phyloP scores from a whole-genome alignment of 2,888 invertebrate genomes.

The Eueremaeus valkanovi region DNA sequence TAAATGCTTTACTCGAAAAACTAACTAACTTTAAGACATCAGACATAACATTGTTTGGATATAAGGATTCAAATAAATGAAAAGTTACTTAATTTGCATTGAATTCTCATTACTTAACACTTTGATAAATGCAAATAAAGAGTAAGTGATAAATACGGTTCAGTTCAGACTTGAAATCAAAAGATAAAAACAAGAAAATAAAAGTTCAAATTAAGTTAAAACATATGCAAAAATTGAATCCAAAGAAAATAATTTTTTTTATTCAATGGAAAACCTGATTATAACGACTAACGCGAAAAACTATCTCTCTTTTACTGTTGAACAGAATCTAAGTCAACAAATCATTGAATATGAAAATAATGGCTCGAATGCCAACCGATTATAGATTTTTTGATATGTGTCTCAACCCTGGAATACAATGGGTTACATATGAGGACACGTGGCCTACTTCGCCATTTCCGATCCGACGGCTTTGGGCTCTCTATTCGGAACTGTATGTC shows the following conservation, averaged over 20 bases:
- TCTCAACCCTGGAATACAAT: background rate
- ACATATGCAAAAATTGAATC: background rate
- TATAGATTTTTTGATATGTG: background rate
- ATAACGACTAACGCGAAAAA: background rate
- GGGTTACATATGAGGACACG: slow-evolving; percentile 20
- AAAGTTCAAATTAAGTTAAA: background rate
- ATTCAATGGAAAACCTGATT: background rate
- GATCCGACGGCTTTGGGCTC: background rate
- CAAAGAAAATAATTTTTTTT: slow-evolving; percentile 8
- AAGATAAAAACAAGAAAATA: background rate
- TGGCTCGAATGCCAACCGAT: background rate
- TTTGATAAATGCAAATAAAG: slow-evolving; percentile 4
- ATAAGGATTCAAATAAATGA: background rate
- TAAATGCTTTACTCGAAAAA: background rate
- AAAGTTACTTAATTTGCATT: slow-evolving; percentile 7
- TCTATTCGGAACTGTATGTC: slow-evolving; percentile 3
- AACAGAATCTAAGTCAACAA: background rate
- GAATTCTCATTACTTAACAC: slow-evolving; percentile 14
- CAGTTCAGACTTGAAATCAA: background rate
- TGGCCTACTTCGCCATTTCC: background rate
- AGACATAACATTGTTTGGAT: background rate
- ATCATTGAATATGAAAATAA: slow-evolving; percentile 6
- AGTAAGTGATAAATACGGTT: background rate
- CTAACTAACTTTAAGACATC: background rate
- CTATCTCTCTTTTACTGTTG: background rate